Evolutionary conservation across 1,140 invertebrate species (phyloP).

Genomic region (Neodiprion lecontei): DNA sequence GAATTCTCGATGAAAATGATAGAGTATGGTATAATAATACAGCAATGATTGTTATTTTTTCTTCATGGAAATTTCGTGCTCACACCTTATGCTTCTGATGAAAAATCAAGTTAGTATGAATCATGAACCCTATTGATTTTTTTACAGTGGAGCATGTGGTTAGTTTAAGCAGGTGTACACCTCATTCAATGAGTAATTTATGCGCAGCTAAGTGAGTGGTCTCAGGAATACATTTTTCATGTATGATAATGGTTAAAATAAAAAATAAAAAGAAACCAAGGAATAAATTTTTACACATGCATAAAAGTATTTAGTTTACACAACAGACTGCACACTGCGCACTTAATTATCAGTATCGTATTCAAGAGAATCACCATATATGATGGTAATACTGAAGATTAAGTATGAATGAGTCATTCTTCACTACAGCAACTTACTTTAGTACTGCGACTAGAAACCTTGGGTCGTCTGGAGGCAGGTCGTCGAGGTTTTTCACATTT

Average conservation of each 20-base stretch:
- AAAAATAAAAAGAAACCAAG: background rate
- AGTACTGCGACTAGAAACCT: slow-evolving; percentile 42
- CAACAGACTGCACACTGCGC: too few species aligned
- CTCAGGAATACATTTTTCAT: background rate
- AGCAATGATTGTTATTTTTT: background rate
- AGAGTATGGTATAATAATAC: background rate
- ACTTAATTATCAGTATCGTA: too few species aligned
- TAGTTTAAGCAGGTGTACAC: slow-evolving; percentile 11
- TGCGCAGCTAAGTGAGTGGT: background rate
- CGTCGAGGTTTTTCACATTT: slow-evolving; percentile 49
- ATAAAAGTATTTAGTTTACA: background rate
- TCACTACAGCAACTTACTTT: slow-evolving; percentile 40
- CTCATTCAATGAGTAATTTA: slow-evolving; percentile 8
- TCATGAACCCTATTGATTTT: slow-evolving; percentile 8
- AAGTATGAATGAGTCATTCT: background rate
- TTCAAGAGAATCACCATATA: background rate
- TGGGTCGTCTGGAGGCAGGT: slow-evolving; percentile 44
- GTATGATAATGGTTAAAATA: background rate
- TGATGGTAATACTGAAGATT: background rate
- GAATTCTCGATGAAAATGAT: background rate
- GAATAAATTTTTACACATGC: background rate
- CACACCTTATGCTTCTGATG: background rate
- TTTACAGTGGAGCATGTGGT: background rate
- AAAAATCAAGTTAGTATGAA: background rate
- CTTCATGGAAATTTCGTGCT: background rate